phyloP scores from a whole-genome alignment of 1,140 invertebrate genomes.

The Bombus pyrosoma region DNA sequence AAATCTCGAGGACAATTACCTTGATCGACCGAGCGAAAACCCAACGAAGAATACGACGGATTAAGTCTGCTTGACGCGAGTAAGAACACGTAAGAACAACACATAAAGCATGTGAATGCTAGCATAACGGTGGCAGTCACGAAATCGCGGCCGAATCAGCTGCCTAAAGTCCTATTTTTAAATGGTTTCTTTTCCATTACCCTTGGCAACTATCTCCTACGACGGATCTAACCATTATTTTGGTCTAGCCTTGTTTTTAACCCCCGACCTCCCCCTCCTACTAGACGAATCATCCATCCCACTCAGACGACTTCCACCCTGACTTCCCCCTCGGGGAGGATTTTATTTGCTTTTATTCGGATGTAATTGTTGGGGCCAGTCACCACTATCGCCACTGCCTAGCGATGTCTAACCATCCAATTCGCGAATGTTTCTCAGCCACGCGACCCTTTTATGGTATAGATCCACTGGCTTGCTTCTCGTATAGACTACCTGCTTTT shows the following conservation, averaged over 20 bases:
- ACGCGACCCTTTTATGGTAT: slow-evolving; percentile 76
- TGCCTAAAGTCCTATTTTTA: slow-evolving; percentile 77
- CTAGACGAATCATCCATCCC: slow-evolving; percentile 44
- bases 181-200: slow-evolving; percentile 81
- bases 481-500: slow-evolving; percentile 29
- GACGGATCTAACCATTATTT: slow-evolving; percentile 80
- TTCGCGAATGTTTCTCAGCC: slow-evolving; percentile 80
- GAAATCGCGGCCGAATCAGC: slow-evolving; percentile 72
- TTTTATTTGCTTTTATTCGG: slow-evolving; percentile 81
- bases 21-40: slow-evolving; percentile 9
- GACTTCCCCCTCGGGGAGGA: slow-evolving; percentile 41
- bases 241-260: slow-evolving; percentile 80
- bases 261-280: slow-evolving; percentile 49
- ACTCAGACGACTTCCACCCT: slow-evolving; percentile 50
- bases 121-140: slow-evolving; percentile 79
- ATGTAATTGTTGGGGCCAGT: slow-evolving; percentile 82
- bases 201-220: slow-evolving; percentile 79
- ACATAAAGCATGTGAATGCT: slow-evolving; percentile 63
- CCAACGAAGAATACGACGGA: background rate
- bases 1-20: slow-evolving; percentile 44
- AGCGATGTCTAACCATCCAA: slow-evolving; percentile 76
- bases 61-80: slow-evolving; percentile 29
- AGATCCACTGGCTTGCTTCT: slow-evolving; percentile 52
- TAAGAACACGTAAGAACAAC: slow-evolving; percentile 56
- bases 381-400: slow-evolving; percentile 80